Percentiles rank a stretch among this genome's conserved stretches.
Conservation (phyloP, 2,888 invertebrate species). For the Heterodera filipjevi region DNA sequence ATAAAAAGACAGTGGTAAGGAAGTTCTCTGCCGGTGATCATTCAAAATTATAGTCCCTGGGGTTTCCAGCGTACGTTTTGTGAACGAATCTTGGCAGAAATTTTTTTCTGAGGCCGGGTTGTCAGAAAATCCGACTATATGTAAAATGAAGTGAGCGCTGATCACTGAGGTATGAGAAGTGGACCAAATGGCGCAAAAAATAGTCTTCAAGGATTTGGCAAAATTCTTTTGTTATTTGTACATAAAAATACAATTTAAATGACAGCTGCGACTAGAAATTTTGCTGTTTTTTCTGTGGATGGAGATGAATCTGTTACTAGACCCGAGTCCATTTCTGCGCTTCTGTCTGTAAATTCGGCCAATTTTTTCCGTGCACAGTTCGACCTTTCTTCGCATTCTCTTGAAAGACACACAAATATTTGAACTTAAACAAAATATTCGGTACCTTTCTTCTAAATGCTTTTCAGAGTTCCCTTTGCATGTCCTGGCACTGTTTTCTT, state of each 20-base stretch:
- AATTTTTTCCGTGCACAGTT: not conserved
- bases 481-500: not conserved
- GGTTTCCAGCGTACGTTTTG: too few relatives aligned
- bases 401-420: not conserved
- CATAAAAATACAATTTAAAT: not conserved
- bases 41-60: too few relatives aligned
- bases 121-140: too few relatives aligned
- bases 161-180: too few relatives aligned
- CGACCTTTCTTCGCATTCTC: not conserved
- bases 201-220: too few relatives aligned
- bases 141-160: too few relatives aligned
- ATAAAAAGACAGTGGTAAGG: too few relatives aligned
- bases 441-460: not conserved
- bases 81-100: too few relatives aligned
- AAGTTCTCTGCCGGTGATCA: too few relatives aligned
- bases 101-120: too few relatives aligned
- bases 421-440: not conserved
- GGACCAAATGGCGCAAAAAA: too few relatives aligned
- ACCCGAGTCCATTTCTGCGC: not conserved
- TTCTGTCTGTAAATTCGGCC: not conserved
- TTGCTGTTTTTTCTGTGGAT: not conserved
- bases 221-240: too few relatives aligned
- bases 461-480: not conserved
- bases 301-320: not conserved
- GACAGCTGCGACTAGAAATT: not conserved